These are phyloP conservation scores for Aricia agestis DNA, from an alignment of 1,140 invertebrate genomes.

Conservation along the genomic window DNA sequence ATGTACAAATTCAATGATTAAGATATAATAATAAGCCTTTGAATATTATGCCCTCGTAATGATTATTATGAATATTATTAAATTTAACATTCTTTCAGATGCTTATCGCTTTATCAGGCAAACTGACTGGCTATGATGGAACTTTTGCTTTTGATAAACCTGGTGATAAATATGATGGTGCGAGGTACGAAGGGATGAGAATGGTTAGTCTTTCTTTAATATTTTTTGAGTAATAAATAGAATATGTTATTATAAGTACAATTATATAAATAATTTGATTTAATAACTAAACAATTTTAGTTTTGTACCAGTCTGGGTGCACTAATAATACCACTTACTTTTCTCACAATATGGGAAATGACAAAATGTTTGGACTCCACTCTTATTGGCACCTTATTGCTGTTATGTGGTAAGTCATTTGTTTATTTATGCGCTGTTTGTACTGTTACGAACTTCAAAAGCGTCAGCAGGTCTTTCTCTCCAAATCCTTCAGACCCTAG, in stretches of 20 bases:
- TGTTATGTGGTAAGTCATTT: constrained; percentile 88
- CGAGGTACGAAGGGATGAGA: constrained; percentile 95
- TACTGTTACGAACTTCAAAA: too few relatives aligned
- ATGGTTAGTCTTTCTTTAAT: constrained; percentile 80
- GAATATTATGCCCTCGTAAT: neutral
- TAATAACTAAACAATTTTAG: constrained; percentile 75
- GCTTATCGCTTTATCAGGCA: constrained; percentile 94
- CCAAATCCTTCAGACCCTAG: too few relatives aligned
- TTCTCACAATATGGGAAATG: constrained; percentile 92
- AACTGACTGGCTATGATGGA: constrained; percentile 96
- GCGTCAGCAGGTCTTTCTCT: too few relatives aligned
- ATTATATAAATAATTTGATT: neutral
- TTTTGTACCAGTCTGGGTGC: constrained; percentile 95
- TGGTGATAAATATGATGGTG: constrained; percentile 94
- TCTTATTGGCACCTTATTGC: constrained; percentile 85
- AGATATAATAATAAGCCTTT: too few relatives aligned
- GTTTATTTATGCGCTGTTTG: too few relatives aligned
- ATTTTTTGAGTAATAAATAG: constrained; percentile 6
- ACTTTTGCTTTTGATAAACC: constrained; percentile 97
- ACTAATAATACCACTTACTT: constrained; percentile 90
- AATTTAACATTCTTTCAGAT: constrained; percentile 80
- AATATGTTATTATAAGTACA: neutral
- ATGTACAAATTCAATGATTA: too few relatives aligned
- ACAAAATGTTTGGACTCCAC: constrained; percentile 88
- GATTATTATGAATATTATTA: constrained; percentile 1